Base-by-base conservation (phyloP, 2,113 vertebrate species). In the Rhagologus leucostigma region DNA sequence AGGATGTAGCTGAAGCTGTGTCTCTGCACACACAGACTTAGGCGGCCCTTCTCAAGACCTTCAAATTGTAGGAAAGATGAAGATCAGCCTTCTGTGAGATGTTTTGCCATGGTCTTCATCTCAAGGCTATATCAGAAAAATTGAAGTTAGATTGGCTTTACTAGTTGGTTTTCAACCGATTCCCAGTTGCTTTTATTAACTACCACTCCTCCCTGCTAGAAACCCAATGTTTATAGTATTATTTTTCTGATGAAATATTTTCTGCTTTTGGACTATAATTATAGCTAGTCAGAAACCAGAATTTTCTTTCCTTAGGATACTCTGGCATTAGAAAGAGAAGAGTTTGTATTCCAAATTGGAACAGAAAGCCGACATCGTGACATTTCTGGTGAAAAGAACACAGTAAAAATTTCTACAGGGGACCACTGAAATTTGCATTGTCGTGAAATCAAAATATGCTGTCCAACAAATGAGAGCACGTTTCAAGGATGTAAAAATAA, bases 291-390 rank as follows among this genome's bases (percentile, higher is more conserved):
- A 93, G 71, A 95, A 95, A 95, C 46, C 35, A 91, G 85, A 87
- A 86, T 90, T 96, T 94, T 85, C 83, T 92, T 94, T 96, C 93
- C 85, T 92, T 90, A 92, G 85, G 85, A 93, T 88, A 93, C 44
- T 88, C 83, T 88, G 87, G 92, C 82, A 90, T 84, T 92, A 92
- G 46, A 84, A 81, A 92, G 55, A 80, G 33, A 24, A 74, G 42
- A 62, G 64, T 29, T 89, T 81, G 44, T 67, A 44, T 80, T 96
- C 76, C 83, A 93, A 68, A 81, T 64, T 64, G 83, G 71, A 96
- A 90, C 39, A 89, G 64, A 90, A 94, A 84, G 41, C 11, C 19
- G 83, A 84, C 27, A 75, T 77, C 63, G 18, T 94, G 85, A 94
- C 78, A 87, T 84, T 90, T 95, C 77, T 95, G 67, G 64, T 86